Evolutionary conservation across 64 coral and sea anemone species (phyloP).

Genomic region (Actinia tenebrosa): DNA sequence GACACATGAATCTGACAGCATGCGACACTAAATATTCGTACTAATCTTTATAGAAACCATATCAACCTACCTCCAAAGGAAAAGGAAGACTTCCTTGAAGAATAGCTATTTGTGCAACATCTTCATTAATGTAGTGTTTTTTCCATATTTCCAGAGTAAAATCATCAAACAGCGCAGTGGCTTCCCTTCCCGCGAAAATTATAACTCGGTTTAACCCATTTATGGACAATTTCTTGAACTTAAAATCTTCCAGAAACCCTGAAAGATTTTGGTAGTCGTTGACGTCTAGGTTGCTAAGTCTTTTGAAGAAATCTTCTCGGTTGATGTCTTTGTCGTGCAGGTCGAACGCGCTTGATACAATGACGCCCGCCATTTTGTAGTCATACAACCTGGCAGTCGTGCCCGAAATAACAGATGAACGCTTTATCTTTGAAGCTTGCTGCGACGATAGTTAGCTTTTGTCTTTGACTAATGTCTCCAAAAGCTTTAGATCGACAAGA

Average conservation of each 20-base stretch:
- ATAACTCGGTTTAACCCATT: conserved; percentile 73
- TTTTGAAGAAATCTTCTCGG: conserved; percentile 68
- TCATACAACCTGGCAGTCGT: not conserved
- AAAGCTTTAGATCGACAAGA: not conserved
- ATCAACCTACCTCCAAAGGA: conserved; percentile 72
- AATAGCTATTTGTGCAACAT: conserved; percentile 82
- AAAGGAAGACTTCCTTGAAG: conserved; percentile 79
- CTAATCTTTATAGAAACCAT: not conserved
- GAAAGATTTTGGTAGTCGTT: conserved; percentile 42
- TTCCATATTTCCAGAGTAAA: conserved; percentile 82
- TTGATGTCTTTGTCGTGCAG: conserved; percentile 50
- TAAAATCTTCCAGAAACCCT: conserved; percentile 67
- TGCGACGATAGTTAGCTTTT: not conserved
- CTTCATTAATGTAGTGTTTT: conserved; percentile 86
- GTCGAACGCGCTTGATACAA: conserved; percentile 61
- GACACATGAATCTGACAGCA: not conserved
- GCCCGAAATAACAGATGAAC: not conserved
- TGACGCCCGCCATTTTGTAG: conserved; percentile 27
- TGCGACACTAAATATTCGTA: not conserved
- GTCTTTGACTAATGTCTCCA: not conserved
- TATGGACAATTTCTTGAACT: conserved; percentile 68
- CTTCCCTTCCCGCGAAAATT: conserved; percentile 65
- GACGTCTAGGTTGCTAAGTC: conserved; percentile 69
- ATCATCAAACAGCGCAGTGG: conserved; percentile 80
- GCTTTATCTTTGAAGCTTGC: not conserved